Percentiles rank a stretch among this genome's conserved stretches.
Evolutionary conservation across 2,888 invertebrate genomes (phyloP).

Genomic region (Agrypnus murinus): DNA sequence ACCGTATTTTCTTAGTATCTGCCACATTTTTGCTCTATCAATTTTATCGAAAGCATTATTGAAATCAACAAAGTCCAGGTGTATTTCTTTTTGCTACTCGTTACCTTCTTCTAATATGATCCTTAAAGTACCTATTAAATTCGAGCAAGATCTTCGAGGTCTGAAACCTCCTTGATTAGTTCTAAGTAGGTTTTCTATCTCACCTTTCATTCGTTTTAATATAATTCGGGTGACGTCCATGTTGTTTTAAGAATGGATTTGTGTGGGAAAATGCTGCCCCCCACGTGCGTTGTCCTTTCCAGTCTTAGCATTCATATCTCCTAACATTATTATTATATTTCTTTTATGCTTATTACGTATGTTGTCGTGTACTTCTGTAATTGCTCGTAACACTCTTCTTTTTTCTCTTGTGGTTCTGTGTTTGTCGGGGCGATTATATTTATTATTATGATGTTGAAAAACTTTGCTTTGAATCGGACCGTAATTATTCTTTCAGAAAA

Average conservation of each 20-base stretch:
- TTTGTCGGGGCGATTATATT: background rate
- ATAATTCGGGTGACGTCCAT: constrained; percentile 1
- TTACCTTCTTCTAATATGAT: no score
- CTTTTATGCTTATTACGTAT: constrained; percentile 1
- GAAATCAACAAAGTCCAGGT: no score
- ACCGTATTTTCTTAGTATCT: no score
- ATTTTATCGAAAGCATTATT: no score
- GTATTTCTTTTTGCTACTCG: no score
- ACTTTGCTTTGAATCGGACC: background rate
- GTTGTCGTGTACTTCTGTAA: background rate
- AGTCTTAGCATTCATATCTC: background rate
- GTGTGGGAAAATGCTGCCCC: background rate
- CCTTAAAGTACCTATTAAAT: no score
- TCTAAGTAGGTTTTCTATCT: no score
- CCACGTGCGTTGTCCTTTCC: background rate
- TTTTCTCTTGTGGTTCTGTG: background rate
- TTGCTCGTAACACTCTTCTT: background rate
- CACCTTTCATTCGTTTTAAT: no score
- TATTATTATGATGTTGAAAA: constrained; percentile 2
- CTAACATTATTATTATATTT: constrained; percentile 1
- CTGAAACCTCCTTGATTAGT: no score
- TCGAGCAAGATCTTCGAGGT: no score
- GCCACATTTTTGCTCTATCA: no score
- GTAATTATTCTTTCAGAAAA: background rate
- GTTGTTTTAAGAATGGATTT: background rate